phyloP scores from a whole-genome alignment of 2,797 vertebrate species.

The Syndactyla subalaris region DNA sequence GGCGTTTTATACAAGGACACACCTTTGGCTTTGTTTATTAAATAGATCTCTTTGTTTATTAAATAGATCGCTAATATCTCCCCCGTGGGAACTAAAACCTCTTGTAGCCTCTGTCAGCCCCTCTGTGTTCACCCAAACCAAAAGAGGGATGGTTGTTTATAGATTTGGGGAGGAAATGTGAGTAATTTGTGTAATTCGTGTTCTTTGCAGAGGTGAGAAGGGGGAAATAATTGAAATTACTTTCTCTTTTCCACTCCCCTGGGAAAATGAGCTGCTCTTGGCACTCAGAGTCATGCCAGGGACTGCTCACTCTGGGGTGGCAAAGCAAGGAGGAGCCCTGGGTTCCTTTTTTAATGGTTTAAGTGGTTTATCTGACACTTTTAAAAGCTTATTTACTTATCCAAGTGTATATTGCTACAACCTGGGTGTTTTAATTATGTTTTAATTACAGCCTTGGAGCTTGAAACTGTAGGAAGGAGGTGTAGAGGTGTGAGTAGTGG shows the following conservation, averaged over 20 bases:
- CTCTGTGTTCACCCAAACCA: fast-evolving
- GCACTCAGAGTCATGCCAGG: neutral
- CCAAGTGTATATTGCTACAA: fast-evolving
- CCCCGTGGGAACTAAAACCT: neutral
- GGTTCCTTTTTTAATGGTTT: neutral
- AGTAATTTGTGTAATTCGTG: neutral
- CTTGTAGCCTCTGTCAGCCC: neutral
- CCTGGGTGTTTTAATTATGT: neutral
- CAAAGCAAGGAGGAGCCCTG: neutral
- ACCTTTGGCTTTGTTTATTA: neutral
- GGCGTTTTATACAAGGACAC: neutral
- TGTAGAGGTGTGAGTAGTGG: neutral
- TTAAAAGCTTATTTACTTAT: neutral
- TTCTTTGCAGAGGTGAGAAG: neutral
- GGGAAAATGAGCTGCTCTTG: neutral
- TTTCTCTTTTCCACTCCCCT: neutral
- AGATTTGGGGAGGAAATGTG: fast-evolving
- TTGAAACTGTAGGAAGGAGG: neutral
- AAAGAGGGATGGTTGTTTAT: neutral
- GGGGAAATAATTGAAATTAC: neutral
- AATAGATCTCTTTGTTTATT: neutral
- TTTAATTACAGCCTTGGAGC: neutral
- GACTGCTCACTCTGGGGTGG: fast-evolving
- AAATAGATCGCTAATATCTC: neutral
- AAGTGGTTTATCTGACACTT: neutral